Percentiles rank a stretch among this genome's conserved stretches.
Conservation (phyloP, 2,113 vertebrate genomes). For the Psittacula cyanocephala region DNA sequence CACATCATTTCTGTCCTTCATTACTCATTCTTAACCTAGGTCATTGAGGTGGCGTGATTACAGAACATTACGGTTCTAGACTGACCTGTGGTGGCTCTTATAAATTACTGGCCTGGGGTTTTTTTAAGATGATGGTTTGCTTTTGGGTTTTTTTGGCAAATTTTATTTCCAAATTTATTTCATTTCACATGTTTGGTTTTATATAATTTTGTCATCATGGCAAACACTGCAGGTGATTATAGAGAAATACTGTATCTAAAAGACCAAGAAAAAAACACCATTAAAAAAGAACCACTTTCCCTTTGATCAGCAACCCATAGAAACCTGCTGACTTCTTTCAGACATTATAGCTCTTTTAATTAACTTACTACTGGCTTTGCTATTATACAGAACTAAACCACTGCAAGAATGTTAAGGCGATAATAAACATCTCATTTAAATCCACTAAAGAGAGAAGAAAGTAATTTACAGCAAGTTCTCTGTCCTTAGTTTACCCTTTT, state of each 20-base stretch:
- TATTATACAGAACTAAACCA: slow-evolving; percentile 63
- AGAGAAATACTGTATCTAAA: slow-evolving; percentile 30
- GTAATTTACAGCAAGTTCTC: slow-evolving; percentile 26
- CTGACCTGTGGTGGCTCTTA: not conserved
- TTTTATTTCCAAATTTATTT: slow-evolving; percentile 18
- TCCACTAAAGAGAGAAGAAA: slow-evolving; percentile 42
- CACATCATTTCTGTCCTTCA: not conserved
- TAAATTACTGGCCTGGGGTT: not conserved
- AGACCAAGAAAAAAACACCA: slow-evolving; percentile 15
- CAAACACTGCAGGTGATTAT: slow-evolving; percentile 13
- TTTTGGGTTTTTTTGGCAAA: not conserved
- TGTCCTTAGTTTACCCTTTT: slow-evolving; percentile 53
- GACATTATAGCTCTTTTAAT: slow-evolving; percentile 70
- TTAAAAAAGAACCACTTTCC: slow-evolving; percentile 56
- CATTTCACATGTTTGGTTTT: not conserved
- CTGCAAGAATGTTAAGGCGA: slow-evolving; percentile 49
- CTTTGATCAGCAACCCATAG: slow-evolving; percentile 60
- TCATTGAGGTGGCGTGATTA: not conserved
- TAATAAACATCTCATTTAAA: slow-evolving; percentile 66
- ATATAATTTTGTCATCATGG: slow-evolving; percentile 32
- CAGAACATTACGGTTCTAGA: not conserved
- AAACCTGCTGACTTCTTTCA: slow-evolving; percentile 71
- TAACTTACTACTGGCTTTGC: slow-evolving; percentile 70
- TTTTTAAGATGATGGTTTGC: not conserved
- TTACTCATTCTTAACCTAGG: not conserved